Conservation (phyloP, 53 echinoderm and acorn worm species). For the Luidia sarsii region DNA sequence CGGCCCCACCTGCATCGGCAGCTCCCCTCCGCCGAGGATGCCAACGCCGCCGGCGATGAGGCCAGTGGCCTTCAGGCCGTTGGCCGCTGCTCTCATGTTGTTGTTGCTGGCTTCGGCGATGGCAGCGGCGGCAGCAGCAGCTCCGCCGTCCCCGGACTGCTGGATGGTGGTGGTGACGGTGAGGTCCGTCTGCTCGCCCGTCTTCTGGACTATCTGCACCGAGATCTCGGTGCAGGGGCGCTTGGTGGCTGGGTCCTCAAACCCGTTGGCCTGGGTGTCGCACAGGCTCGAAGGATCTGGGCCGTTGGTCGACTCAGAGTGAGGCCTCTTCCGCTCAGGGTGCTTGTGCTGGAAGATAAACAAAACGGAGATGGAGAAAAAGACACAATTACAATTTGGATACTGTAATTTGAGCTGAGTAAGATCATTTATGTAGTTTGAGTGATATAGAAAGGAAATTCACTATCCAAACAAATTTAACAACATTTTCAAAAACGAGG, state of each 20-base stretch:
- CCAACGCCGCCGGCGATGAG: no score
- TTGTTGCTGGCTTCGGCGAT: conserved; percentile 27
- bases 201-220: conserved; percentile 43
- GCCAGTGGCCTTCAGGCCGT: conserved; percentile 16
- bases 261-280: conserved; percentile 34
- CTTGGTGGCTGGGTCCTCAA: conserved; percentile 30
- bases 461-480: no score
- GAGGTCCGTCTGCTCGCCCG: conserved; percentile 37
- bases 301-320: conserved; percentile 25
- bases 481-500: no score
- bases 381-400: neutral
- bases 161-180: conserved; percentile 37
- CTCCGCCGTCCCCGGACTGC: conserved; percentile 16
- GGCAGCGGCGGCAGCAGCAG: no score
- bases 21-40: no score
- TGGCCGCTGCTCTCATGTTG: conserved; percentile 22
- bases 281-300: conserved; percentile 22
- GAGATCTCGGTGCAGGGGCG: conserved; percentile 54
- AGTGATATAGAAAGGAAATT: no score
- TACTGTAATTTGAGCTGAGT: neutral
- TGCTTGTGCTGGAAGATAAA: conserved; percentile 35
- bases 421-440: neutral
- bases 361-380: neutral
- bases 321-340: conserved; percentile 30
- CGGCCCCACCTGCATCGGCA: conserved; percentile 3